Percentiles rank a stretch among this genome's conserved stretches.
Evolutionary conservation across 2,888 invertebrate genomes (phyloP).

Genomic region (Scrobipalpa costella): DNA sequence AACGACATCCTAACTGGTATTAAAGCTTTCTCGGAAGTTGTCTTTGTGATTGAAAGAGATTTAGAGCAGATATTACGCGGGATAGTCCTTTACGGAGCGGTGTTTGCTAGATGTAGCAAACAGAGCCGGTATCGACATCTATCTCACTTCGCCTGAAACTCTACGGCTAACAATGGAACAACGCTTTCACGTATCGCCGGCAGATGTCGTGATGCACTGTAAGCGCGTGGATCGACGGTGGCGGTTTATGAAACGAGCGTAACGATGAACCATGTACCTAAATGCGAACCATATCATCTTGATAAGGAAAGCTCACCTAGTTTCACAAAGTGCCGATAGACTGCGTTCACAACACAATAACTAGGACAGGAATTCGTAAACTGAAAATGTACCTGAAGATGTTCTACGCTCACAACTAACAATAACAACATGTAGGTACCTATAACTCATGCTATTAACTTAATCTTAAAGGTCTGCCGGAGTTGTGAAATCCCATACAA

Average conservation of each 20-base stretch:
- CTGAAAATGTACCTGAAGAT: too few relatives aligned
- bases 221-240: not conserved
- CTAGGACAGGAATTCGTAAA: too few relatives aligned
- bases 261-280: not conserved
- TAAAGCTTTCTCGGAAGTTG: not conserved
- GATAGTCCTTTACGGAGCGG: not conserved
- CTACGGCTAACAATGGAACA: constrained; percentile 4
- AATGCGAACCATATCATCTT: not conserved
- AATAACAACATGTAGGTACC: too few relatives aligned
- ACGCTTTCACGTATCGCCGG: not conserved
- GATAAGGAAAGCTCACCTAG: too few relatives aligned
- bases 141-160: constrained; percentile 7
- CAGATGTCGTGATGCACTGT: constrained; percentile 8
- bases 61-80: not conserved
- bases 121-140: constrained; percentile 11
- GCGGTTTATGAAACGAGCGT: not conserved
- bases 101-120: not conserved
- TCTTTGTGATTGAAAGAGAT: not conserved
- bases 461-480: too few relatives aligned
- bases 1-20: not conserved
- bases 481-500: too few relatives aligned
- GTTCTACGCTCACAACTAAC: too few relatives aligned
- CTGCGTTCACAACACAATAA: too few relatives aligned
- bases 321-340: too few relatives aligned
- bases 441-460: too few relatives aligned